A percentile compares a stretch with the other conserved stretches of the same genome.
Evolutionary conservation across 1,140 invertebrate species (phyloP).

Genomic region (Venturia canescens): DNA sequence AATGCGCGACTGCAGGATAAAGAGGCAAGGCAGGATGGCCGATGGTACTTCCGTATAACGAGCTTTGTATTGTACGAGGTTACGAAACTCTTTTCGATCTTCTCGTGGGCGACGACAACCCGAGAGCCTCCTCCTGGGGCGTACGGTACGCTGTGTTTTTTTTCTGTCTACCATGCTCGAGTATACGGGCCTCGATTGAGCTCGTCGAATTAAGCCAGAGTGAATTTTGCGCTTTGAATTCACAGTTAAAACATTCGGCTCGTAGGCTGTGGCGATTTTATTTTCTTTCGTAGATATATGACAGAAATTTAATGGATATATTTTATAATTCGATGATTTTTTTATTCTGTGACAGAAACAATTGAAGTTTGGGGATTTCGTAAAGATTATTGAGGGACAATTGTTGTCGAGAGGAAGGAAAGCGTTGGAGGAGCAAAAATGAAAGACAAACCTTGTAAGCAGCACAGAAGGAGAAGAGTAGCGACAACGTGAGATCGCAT

Average conservation of each 20-base stretch:
- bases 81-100: neutral
- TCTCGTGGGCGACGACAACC: neutral
- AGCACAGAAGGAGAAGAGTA: slow-evolving; percentile 68
- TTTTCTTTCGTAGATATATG: too few species aligned
- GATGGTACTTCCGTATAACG: neutral
- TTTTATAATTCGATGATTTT: too few species aligned
- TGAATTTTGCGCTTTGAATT: neutral
- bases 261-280: too few species aligned
- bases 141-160: slow-evolving; percentile 3
- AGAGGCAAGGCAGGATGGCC: neutral
- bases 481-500: slow-evolving; percentile 69
- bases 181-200: neutral
- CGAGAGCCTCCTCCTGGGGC: neutral
- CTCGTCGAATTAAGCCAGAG: neutral
- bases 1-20: too few species aligned
- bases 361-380: too few species aligned
- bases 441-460: slow-evolving; percentile 68
- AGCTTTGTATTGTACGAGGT: neutral
- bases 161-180: neutral
- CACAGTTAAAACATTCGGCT: neutral
- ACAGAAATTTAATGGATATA: too few species aligned
- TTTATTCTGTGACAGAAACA: too few species aligned
- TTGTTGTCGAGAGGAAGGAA: neutral
- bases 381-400: too few species aligned
- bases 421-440: neutral